phyloP scores from a whole-genome alignment of 2,797 vertebrate species.

The Acridotheres tristis region DNA sequence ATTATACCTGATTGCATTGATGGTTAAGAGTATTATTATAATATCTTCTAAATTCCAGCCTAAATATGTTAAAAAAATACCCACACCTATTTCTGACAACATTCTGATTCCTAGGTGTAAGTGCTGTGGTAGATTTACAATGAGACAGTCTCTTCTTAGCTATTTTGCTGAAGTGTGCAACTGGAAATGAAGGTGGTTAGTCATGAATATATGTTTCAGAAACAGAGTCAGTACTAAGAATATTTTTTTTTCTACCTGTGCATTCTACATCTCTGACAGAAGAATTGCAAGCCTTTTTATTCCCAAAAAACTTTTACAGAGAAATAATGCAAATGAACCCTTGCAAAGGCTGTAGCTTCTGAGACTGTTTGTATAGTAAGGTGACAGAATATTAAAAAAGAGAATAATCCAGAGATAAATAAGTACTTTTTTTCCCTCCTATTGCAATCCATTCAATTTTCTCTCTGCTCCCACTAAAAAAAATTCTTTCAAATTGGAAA shows the following conservation, averaged over 20 bases:
- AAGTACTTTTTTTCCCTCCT: fast-evolving
- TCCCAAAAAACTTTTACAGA: background rate
- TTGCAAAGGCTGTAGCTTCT: background rate
- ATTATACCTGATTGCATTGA: background rate
- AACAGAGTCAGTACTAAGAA: background rate
- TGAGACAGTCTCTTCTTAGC: background rate
- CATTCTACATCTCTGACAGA: background rate
- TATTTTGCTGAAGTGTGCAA: background rate
- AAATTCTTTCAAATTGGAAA: background rate
- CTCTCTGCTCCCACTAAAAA: background rate
- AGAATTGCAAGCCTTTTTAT: background rate
- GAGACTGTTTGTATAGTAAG: background rate
- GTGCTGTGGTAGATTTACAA: background rate
- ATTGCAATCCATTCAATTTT: background rate
- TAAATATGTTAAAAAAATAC: background rate
- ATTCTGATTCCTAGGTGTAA: background rate
- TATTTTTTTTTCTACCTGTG: background rate
- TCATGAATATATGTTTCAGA: background rate
- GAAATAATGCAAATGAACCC: background rate
- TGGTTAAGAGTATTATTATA: background rate
- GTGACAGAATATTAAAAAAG: background rate
- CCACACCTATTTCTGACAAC: background rate
- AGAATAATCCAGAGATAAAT: background rate
- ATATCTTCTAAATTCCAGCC: background rate
- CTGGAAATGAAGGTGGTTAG: background rate